These are phyloP conservation scores for Asteroscopus sphinx DNA, from an alignment of 2,888 invertebrate species.

Conservation along the genomic window DNA sequence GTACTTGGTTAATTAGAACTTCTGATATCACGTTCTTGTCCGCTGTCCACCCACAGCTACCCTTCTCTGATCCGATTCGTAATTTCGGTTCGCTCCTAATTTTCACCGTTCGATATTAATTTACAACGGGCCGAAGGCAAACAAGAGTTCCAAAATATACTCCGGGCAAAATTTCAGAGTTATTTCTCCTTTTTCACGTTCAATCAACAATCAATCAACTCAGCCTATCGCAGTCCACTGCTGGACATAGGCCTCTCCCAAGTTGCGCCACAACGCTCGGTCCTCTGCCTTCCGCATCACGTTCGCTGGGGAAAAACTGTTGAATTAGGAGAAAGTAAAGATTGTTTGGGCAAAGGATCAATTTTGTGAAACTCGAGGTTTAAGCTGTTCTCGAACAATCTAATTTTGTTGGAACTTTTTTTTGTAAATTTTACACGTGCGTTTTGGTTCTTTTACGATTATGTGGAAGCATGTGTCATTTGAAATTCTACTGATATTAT, in stretches of 20 bases:
- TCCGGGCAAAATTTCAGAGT: conserved; percentile 60
- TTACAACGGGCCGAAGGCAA: conserved; percentile 67
- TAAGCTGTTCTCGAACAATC: conserved; percentile 63
- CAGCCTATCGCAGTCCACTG: no score
- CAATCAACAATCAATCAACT: no score
- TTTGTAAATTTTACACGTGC: conserved; percentile 44
- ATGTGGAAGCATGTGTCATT: conserved; percentile 9
- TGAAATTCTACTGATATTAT: no score
- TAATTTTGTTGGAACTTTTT: conserved; percentile 57
- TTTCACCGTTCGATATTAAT: conserved; percentile 73
- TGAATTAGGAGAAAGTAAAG: conserved; percentile 73
- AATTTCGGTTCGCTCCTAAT: conserved; percentile 68
- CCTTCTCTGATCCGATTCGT: conserved; percentile 52
- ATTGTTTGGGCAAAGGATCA: conserved; percentile 72
- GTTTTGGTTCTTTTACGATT: conserved; percentile 29
- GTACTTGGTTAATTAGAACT: conserved; percentile 12
- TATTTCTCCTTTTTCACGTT: conserved; percentile 67
- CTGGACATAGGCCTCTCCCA: no score
- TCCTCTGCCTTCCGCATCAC: no score
- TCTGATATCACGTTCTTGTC: conserved; percentile 4
- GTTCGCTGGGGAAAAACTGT: conserved; percentile 65
- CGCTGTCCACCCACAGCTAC: conserved; percentile 45
- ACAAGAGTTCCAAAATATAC: conserved; percentile 68
- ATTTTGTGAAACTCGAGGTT: conserved; percentile 67
- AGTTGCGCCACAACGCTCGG: no score